These are phyloP conservation scores for Bos taurus DNA, from an alignment of 2,113 vertebrate species.

Conservation along the genomic window ARS-UCD2.0 NC_037357.1:60875001-60875500, in stretches of 20 bases:
- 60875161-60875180: neutral
- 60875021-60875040: too few species aligned
- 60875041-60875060: too few species aligned
- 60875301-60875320: neutral
- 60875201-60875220: neutral
- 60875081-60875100: too few species aligned
- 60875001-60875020: too few species aligned
- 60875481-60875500: neutral
- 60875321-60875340: neutral
- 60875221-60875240: neutral
- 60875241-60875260: neutral
- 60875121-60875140: too few species aligned
- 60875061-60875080: too few species aligned
- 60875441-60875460: neutral
- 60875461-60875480: neutral
- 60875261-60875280: neutral
- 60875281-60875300: neutral
- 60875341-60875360: neutral
- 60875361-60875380: neutral
- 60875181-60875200: neutral
- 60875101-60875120: too few species aligned
- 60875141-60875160: too few species aligned
- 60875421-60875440: neutral
- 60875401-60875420: neutral
- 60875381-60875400: neutral